These are phyloP conservation scores for Lasioglossum morio DNA, from an alignment of 2,888 invertebrate species.

Conservation along the genomic window DNA sequence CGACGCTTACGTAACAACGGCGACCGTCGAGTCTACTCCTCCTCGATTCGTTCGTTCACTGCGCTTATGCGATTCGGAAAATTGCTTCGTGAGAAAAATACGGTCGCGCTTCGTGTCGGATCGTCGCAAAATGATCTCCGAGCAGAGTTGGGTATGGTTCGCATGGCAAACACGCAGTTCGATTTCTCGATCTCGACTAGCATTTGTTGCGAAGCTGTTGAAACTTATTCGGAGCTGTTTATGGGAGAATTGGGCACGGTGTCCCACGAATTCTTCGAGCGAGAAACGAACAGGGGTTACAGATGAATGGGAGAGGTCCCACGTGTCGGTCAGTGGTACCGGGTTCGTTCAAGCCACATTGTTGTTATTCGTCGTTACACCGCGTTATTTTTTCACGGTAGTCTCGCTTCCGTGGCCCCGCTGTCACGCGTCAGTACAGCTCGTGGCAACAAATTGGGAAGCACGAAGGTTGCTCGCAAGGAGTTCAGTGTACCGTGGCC, in stretches of 20 bases:
- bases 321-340: conserved; percentile 12
- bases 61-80: background rate
- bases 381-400: conserved; percentile 42
- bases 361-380: conserved; percentile 9
- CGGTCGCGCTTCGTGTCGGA: background rate
- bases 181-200: background rate
- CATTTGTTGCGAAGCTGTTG: background rate
- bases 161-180: background rate
- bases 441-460: conserved; percentile 63
- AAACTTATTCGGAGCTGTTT: background rate
- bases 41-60: background rate
- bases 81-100: background rate
- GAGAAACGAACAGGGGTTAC: background rate
- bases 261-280: background rate
- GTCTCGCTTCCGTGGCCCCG: conserved; percentile 61
- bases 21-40: background rate
- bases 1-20: background rate
- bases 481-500: conserved; percentile 71
- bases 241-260: background rate
- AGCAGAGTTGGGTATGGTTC: background rate
- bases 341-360: conserved; percentile 40
- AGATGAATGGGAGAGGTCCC: background rate
- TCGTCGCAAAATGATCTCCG: background rate
- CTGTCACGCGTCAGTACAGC: conserved; percentile 54
- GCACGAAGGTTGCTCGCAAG: conserved; percentile 61